Percentiles rank a stretch among this genome's conserved stretches.
Conservation (phyloP, 2,888 invertebrate genomes). For the Caradrina clavipalpis region DNA sequence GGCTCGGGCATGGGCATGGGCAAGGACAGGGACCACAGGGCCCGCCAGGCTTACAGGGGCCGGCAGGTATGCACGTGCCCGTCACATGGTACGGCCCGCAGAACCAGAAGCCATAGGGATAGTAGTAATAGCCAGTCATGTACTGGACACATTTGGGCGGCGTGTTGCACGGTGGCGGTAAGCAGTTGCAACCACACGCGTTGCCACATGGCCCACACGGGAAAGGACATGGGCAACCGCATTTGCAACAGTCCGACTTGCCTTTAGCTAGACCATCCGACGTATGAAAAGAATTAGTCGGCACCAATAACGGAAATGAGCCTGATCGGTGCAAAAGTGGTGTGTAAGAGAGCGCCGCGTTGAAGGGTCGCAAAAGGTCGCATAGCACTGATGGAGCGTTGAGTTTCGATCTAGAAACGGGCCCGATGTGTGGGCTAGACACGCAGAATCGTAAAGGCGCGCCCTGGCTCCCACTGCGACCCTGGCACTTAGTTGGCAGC, state of each 20-base stretch:
- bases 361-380: slow-evolving; percentile 60
- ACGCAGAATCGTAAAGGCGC: slow-evolving; percentile 67
- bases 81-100: slow-evolving; percentile 83
- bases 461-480: slow-evolving; percentile 52
- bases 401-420: slow-evolving; percentile 53
- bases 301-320: slow-evolving; percentile 15
- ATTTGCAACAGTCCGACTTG: background rate
- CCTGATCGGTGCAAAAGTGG: slow-evolving; percentile 1
- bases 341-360: slow-evolving; percentile 23
- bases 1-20: slow-evolving; percentile 30
- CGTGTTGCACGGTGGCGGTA: slow-evolving; percentile 81
- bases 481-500: slow-evolving; percentile 59
- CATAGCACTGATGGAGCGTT: slow-evolving; percentile 56
- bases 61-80: slow-evolving; percentile 74
- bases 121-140: slow-evolving; percentile 85
- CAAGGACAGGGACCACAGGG: slow-evolving; percentile 54
- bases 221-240: slow-evolving; percentile 9
- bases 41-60: slow-evolving; percentile 57
- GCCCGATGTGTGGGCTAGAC: slow-evolving; percentile 74
- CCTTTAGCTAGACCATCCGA: slow-evolving; percentile 11
- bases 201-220: slow-evolving; percentile 18
- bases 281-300: slow-evolving; percentile 17
- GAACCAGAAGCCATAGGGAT: slow-evolving; percentile 85
- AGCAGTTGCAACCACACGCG: slow-evolving; percentile 42
- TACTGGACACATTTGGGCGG: slow-evolving; percentile 81